phyloP scores from a whole-genome alignment of 1,140 invertebrate species.

The Bombus balteatus region DNA sequence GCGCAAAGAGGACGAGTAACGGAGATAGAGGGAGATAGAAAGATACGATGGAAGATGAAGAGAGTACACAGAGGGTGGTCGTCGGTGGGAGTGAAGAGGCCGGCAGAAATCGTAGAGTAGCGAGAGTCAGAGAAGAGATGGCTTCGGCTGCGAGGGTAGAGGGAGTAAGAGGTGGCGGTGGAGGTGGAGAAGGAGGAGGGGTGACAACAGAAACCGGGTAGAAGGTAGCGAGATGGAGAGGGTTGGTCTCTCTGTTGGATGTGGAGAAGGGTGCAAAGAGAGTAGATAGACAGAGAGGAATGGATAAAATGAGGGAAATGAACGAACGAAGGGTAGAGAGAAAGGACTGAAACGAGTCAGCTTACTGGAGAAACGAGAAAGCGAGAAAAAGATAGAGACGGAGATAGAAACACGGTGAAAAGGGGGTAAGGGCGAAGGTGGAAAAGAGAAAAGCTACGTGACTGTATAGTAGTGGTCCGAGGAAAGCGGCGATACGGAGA shows the following conservation, averaged over 20 bases:
- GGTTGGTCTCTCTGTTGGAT: slow-evolving; percentile 46
- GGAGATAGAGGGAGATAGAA: background rate
- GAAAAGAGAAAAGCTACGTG: slow-evolving; percentile 38
- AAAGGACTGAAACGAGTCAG: slow-evolving; percentile 23
- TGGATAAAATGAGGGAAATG: slow-evolving; percentile 6
- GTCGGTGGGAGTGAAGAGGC: slow-evolving; percentile 45
- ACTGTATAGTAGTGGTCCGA: slow-evolving; percentile 4
- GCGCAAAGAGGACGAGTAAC: background rate
- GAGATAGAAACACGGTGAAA: slow-evolving; percentile 31
- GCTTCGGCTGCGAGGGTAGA: slow-evolving; percentile 13
- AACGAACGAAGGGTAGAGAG: slow-evolving; percentile 12
- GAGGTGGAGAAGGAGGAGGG: slow-evolving; percentile 54
- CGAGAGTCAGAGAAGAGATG: slow-evolving; percentile 62
- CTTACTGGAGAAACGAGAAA: background rate
- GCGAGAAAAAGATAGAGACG: slow-evolving; percentile 18
- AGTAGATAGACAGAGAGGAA: background rate
- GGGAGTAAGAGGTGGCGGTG: slow-evolving; percentile 5
- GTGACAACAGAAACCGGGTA: slow-evolving; percentile 71
- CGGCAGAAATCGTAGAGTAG: slow-evolving; percentile 58
- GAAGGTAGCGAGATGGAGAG: slow-evolving; percentile 52
- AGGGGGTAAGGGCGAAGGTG: slow-evolving; percentile 50
- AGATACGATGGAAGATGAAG: slow-evolving; percentile 30
- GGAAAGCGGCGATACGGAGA: slow-evolving; percentile 22
- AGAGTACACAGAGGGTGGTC: slow-evolving; percentile 31
- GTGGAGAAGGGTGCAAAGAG: slow-evolving; percentile 29